A percentile compares a stretch with the other conserved stretches of the same genome.
These are phyloP conservation scores for Ophion ventricosus DNA, from an alignment of 2,888 invertebrate genomes.

Conservation along the genomic window DNA sequence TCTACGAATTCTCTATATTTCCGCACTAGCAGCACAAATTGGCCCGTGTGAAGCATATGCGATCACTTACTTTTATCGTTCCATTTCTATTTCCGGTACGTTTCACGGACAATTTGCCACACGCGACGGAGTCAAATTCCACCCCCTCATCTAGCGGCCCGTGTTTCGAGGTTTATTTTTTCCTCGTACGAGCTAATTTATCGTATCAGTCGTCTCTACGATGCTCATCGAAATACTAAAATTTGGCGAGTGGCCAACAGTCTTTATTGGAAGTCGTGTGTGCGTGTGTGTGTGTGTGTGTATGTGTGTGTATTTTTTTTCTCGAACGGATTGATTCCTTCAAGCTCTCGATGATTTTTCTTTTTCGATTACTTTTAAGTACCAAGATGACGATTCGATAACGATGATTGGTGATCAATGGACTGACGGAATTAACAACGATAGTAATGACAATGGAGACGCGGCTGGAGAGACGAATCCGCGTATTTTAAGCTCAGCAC, in stretches of 20 bases:
- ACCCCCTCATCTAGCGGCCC: neutral
- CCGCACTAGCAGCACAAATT: conserved; percentile 6
- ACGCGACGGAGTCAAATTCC: conserved; percentile 28
- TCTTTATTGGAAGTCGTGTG: conserved; percentile 71
- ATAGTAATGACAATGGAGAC: conserved; percentile 67
- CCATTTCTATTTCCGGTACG: neutral
- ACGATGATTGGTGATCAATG: conserved; percentile 55
- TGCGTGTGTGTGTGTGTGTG: conserved; percentile 2
- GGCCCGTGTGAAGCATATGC: conserved; percentile 11
- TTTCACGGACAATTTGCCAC: conserved; percentile 31
- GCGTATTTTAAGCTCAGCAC: conserved; percentile 57
- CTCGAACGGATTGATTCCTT: conserved; percentile 54
- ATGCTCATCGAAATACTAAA: conserved; percentile 51
- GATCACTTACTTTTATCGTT: conserved; percentile 5
- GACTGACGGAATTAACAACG: conserved; percentile 62
- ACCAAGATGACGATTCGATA: conserved; percentile 50
- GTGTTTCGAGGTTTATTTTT: conserved; percentile 23
- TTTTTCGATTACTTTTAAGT: conserved; percentile 6
- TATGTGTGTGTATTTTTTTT: conserved; percentile 22
- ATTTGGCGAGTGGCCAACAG: conserved; percentile 69
- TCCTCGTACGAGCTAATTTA: conserved; percentile 19
- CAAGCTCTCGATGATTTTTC: conserved; percentile 61
- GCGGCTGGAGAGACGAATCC: conserved; percentile 65
- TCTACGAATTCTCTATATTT: conserved; percentile 14
- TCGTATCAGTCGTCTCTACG: conserved; percentile 39